phyloP scores from a whole-genome alignment of 2,797 vertebrate genomes.

The Pogonophryne albipinna region DNA sequence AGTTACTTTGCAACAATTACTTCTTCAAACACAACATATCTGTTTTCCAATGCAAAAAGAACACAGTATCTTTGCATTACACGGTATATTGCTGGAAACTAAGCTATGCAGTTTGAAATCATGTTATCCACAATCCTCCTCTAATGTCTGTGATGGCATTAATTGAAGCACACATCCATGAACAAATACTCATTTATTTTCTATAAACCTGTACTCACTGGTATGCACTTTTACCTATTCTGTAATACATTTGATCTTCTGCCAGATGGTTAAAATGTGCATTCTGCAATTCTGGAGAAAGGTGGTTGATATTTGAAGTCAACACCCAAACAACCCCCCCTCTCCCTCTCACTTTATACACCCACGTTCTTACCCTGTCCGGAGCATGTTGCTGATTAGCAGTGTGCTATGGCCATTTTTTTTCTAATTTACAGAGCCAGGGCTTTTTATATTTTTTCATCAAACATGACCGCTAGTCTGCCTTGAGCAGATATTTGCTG shows the following conservation, averaged over 20 bases:
- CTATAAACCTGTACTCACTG: slow-evolving; percentile 63
- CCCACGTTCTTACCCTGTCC: no score
- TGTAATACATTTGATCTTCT: slow-evolving; percentile 63
- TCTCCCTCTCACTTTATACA: no score
- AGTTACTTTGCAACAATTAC: slow-evolving; percentile 42
- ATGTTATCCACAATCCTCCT: not conserved
- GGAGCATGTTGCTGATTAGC: no score
- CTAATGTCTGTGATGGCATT: slow-evolving; percentile 5
- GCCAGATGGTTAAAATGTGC: slow-evolving; percentile 21
- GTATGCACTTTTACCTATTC: slow-evolving; percentile 72
- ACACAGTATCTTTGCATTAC: slow-evolving; percentile 3
- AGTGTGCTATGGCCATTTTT: no score
- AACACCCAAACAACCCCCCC: no score
- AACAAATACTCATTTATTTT: slow-evolving; percentile 34
- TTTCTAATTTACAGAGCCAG: no score
- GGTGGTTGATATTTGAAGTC: no score
- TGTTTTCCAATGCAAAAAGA: slow-evolving; percentile 20
- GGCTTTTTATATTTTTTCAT: no score
- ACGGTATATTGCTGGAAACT: slow-evolving; percentile 31
- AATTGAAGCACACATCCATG: slow-evolving; percentile 34
- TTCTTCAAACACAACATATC: slow-evolving; percentile 34
- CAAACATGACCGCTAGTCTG: no score
- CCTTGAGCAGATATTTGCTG: no score
- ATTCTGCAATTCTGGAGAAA: no score
- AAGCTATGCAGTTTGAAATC: slow-evolving; percentile 40